Percentiles rank a stretch among this genome's conserved stretches.
Evolutionary conservation across 2,113 vertebrate species (phyloP).

Genomic region (Vanacampus margaritifer): DNA sequence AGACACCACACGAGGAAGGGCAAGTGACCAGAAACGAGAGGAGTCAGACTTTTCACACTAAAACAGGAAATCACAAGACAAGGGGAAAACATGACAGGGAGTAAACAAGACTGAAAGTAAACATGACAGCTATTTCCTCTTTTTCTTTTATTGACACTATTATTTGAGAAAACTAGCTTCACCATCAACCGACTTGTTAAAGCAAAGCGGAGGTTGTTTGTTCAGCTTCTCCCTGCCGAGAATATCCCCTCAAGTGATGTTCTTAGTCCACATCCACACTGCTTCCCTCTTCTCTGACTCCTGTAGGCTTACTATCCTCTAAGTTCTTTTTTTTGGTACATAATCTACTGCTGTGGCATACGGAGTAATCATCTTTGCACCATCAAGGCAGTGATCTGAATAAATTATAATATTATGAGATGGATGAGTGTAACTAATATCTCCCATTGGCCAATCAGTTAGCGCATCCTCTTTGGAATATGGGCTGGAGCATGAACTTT

Average conservation of each 20-base stretch:
- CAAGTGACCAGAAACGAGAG: too few species aligned
- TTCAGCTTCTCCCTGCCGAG: constrained; percentile 28
- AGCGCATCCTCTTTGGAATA: too few species aligned
- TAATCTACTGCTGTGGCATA: constrained; percentile 30
- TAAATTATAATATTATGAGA: neutral
- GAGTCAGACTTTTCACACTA: too few species aligned
- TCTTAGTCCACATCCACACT: constrained; percentile 27
- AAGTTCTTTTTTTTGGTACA: constrained; percentile 28
- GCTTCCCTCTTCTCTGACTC: constrained; percentile 19
- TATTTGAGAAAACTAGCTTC: constrained; percentile 23
- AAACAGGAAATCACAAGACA: too few species aligned
- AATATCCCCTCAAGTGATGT: constrained; percentile 20
- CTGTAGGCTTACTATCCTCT: constrained; percentile 1
- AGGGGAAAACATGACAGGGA: too few species aligned
- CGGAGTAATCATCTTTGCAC: constrained; percentile 36
- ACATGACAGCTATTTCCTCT: too few species aligned
- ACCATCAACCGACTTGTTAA: constrained; percentile 24
- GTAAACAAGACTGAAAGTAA: too few species aligned
- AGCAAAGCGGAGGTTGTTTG: constrained; percentile 37
- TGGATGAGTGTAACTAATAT: neutral
- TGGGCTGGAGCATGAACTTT: too few species aligned
- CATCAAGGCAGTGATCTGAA: constrained; percentile 51
- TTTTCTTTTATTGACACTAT: constrained; percentile 8
- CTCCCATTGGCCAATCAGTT: too few species aligned
- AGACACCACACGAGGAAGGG: too few species aligned